Evolutionary conservation across 2,888 invertebrate genomes (phyloP), one percentile per base, ranked within the genome.

Genomic region (Phortica okadai): DNA sequence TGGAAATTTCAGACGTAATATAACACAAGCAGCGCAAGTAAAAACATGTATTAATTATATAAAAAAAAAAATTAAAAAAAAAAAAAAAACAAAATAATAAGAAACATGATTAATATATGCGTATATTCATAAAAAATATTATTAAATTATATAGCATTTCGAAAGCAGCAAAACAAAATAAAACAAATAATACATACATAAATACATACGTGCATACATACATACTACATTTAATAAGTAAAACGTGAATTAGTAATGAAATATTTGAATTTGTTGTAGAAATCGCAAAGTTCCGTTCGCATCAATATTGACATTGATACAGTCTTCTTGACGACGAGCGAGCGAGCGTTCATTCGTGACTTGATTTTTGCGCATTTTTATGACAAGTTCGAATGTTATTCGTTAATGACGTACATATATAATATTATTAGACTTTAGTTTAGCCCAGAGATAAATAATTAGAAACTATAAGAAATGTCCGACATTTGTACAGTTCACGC

Each of bases 131-230:
- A 80, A 78, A 79, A 81, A 77, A 77, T 77, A 77, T 76, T 78
- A 80, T 78, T 77, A 80, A 74, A 58, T 78, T 74, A 81, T 75
- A 79, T 74, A 73, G 74, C 78, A 78, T 78, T 80, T 76, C 74
- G 76, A 76, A 50, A 74, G 66, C 54, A 58, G 33, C 21, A 70
- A 70, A 33, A 54, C 21, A 72, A 54, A 21, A 72, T 14, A 21
- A 56, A 16, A 54, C 74, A 25, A 62, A 76, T 70, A 59, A 64
- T 54, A 59, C 74, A 74, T 66, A 25, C 45, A 78, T 78, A 70
- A 77, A 79, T 78, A n/a, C 33, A 41, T n/a, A 70, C 44, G 16
- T 14, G 62, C 58, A 56, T 67, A 69, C 41, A 50, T 54, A 67
- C n/a, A 56, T 33, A 76, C 41, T 64, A 56, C 74, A 58, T 69